Evolutionary conservation across 1,140 invertebrate species (phyloP), one percentile per base, ranked within the genome.

Genomic region (Drosophila ficusphila): DNA sequence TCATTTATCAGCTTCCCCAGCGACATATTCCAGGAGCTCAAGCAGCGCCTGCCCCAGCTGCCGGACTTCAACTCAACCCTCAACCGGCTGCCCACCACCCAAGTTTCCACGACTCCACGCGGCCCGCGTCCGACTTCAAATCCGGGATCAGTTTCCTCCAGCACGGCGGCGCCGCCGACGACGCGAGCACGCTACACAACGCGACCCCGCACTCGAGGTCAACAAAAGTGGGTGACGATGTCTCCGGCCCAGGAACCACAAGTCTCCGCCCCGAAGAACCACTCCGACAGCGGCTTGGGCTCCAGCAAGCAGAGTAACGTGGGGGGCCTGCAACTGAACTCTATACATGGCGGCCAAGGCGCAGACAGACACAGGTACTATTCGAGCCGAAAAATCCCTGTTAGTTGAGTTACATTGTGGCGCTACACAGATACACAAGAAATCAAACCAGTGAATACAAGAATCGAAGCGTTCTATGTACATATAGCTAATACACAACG

Each of bases 11-110:
- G 68, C 25, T 91, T 91, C 27, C 91, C 91, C 14, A 81, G 75
- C 33, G 91, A 91, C 52, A 83, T 91, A 42, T 91, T 91, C 49
- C 91, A 91, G 54, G 86, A 90, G 19, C 48, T 90, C 8, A 88
- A 90, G 51, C 81, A 78, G 38, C 77, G 86, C 1, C 29, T 88
- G 11, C 79, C 90, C 2, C 56, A 75, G 31, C 41, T 71, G 7
- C 53, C 72, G 33, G 56, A 60, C 1, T 38, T 47, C 11, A 79
- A 14, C 16, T 38, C 90, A 89, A 25, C 16, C 27, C 91, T 70
- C 54, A 19, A 3, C 5, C n/a, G n/a, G n/a, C n/a, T n/a, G n/a
- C n/a, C 14, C 14, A 16, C 1, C 16, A 44, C 31, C 56, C 83
- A 85, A 81, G 78, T 76, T 25, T 3, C 91, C 74, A 77, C 91